Conservation (phyloP, 2,797 vertebrate genomes). For the Poeciliopsis infans region DNA sequence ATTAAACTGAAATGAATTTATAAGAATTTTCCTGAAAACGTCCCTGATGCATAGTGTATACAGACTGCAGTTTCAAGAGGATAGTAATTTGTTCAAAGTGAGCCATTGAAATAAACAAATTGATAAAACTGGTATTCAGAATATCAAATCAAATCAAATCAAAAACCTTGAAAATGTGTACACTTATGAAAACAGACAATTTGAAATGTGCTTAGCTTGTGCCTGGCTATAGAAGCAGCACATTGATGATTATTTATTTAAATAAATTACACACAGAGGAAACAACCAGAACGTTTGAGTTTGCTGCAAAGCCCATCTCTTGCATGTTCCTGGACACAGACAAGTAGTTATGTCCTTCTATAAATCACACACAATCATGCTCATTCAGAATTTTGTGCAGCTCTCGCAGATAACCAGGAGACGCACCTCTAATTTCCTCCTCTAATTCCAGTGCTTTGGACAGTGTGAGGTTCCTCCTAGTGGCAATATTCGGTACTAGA, state of each 20-base stretch:
- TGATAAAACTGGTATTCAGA: not conserved
- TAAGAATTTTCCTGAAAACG: not conserved
- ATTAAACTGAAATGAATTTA: not conserved
- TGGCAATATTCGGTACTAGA: constrained; percentile 6
- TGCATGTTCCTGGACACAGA: not conserved
- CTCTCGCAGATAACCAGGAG: not conserved
- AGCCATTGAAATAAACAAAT: not conserved
- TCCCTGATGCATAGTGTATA: not conserved
- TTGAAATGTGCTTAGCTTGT: not conserved
- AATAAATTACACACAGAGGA: not conserved
- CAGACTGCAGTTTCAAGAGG: not conserved
- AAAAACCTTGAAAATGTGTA: not conserved
- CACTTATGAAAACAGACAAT: not conserved
- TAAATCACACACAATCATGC: not conserved
- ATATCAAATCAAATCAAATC: not conserved
- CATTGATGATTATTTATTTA: not conserved
- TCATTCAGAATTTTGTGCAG: not conserved
- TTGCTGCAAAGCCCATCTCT: not conserved
- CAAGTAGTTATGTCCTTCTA: not conserved
- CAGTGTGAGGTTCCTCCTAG: constrained; percentile 16
- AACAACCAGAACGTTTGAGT: not conserved
- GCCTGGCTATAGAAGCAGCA: not conserved
- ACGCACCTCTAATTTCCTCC: not conserved
- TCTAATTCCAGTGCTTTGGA: not conserved
- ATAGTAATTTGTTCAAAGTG: not conserved